phyloP scores from a whole-genome alignment of 2,113 vertebrate genomes.

The Cyanoliseus patagonus region DNA sequence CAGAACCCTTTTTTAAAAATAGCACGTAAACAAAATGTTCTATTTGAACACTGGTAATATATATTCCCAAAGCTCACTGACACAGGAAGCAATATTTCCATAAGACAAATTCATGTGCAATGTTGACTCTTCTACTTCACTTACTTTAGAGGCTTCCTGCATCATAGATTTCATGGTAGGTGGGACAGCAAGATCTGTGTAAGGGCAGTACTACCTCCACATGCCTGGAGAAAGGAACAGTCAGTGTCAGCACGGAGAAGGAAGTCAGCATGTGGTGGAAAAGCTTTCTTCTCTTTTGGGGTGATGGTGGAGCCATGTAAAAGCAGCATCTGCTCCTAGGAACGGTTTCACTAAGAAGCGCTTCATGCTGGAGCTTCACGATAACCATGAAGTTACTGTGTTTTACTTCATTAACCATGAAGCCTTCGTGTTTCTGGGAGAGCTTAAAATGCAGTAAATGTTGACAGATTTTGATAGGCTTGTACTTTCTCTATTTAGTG shows the following conservation, averaged over 20 bases:
- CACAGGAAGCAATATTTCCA: neutral
- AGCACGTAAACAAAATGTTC: neutral
- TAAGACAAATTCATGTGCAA: neutral
- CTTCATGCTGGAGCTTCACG: neutral
- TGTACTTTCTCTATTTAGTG: neutral
- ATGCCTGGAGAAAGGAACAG: neutral
- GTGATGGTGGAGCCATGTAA: neutral
- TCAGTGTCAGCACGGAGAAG: neutral
- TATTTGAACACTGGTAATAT: neutral
- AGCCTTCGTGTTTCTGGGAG: neutral
- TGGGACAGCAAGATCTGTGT: neutral
- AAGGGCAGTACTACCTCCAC: neutral
- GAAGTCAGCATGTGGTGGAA: neutral
- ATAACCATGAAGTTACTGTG: neutral
- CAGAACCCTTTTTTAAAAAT: neutral
- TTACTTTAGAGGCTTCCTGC: neutral
- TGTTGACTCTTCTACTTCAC: neutral
- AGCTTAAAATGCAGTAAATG: neutral
- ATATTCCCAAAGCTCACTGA: neutral
- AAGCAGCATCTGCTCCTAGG: neutral
- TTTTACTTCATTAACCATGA: no score
- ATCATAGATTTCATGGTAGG: neutral
- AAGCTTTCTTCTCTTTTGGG: neutral
- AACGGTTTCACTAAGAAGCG: neutral
- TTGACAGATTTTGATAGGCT: neutral